Conservation (phyloP, 2,888 invertebrate genomes). For the Diadegma fenestrale region DNA sequence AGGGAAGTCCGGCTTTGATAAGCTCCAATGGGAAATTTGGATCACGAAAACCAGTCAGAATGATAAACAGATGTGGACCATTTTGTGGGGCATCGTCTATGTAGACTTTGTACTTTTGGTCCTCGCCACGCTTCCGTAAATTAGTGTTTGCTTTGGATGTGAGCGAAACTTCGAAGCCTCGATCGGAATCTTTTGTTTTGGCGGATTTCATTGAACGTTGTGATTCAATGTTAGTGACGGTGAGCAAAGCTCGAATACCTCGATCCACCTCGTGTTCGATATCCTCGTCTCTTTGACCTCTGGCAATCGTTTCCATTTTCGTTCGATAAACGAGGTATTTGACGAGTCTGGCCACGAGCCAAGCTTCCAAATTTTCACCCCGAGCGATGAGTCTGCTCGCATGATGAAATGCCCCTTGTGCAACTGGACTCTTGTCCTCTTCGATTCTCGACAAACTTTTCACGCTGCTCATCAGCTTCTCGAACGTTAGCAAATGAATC, state of each 20-base stretch:
- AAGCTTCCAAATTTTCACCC: conserved; percentile 69
- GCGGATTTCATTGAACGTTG: conserved; percentile 47
- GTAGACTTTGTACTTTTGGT: conserved; percentile 86
- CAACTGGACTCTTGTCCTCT: conserved; percentile 69
- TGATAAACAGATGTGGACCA: conserved; percentile 86
- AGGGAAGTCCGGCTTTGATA: conserved; percentile 75
- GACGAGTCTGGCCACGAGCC: conserved; percentile 76
- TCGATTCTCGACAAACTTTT: conserved; percentile 73
- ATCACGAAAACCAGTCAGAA: conserved; percentile 86
- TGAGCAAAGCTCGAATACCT: conserved; percentile 73
- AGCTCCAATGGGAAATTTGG: conserved; percentile 75
- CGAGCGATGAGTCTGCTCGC: conserved; percentile 68
- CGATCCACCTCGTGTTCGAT: conserved; percentile 72
- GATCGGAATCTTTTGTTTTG: conserved; percentile 60
- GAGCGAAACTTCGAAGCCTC: conserved; percentile 71
- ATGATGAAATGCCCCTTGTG: conserved; percentile 75
- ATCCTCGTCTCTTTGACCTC: conserved; percentile 70
- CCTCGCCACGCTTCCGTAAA: conserved; percentile 86
- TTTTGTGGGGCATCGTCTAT: conserved; percentile 86
- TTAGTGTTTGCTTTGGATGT: conserved; percentile 86
- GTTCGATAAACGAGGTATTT: conserved; percentile 79
- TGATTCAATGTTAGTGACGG: conserved; percentile 59
- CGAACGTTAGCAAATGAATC: conserved; percentile 73
- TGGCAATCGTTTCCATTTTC: conserved; percentile 72
- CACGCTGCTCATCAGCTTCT: conserved; percentile 71